phyloP scores from a whole-genome alignment of 2,113 vertebrate species.

The Clarias batrachus region DNA sequence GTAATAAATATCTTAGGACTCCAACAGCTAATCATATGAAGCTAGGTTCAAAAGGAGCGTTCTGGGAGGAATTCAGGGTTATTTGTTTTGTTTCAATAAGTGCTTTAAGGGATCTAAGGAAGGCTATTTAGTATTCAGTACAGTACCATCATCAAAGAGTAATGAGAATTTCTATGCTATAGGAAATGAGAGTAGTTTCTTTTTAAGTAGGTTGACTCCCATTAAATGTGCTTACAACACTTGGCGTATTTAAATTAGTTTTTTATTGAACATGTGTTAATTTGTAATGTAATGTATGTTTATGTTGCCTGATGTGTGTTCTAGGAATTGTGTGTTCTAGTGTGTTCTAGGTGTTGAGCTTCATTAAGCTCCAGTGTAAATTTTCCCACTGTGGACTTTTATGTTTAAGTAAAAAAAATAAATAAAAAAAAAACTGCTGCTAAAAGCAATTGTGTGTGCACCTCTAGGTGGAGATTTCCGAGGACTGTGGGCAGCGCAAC shows the following conservation, averaged over 20 bases:
- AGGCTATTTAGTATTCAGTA: not conserved
- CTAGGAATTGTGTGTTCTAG: not conserved
- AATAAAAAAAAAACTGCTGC: not conserved
- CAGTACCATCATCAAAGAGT: not conserved
- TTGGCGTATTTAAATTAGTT: too few relatives aligned
- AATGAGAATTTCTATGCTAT: not conserved
- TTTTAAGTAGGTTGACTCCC: not conserved
- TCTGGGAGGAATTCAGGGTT: not conserved
- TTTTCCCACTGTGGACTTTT: not conserved
- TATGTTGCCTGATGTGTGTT: not conserved
- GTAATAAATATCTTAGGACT: not conserved
- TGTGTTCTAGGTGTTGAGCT: not conserved
- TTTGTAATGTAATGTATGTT: not conserved
- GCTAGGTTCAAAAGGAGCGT: not conserved
- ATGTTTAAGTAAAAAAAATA: not conserved
- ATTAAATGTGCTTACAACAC: not conserved
- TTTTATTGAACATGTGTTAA: not conserved
- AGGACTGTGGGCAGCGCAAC: slow-evolving; percentile 75
- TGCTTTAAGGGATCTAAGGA: not conserved
- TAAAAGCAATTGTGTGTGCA: slow-evolving; percentile 8
- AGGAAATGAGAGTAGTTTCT: not conserved
- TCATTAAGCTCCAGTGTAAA: not conserved
- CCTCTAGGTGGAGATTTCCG: slow-evolving; percentile 62
- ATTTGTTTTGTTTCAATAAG: not conserved
- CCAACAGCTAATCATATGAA: not conserved